phyloP scores from a whole-genome alignment of 2,113 vertebrate genomes.

The Lanius collurio region DNA sequence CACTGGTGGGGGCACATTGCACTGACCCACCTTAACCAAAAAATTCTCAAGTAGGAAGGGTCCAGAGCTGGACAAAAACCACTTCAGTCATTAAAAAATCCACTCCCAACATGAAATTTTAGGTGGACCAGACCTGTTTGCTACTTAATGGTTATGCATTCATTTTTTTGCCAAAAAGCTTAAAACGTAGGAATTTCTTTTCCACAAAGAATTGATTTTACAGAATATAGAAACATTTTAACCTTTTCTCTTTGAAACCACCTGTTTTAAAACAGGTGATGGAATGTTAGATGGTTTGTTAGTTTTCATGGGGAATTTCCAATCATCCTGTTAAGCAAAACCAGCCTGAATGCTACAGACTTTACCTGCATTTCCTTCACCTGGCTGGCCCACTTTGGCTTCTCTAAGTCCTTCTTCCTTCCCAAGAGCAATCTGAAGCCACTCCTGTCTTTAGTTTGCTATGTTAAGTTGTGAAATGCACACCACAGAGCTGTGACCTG shows the following conservation, averaged over 20 bases:
- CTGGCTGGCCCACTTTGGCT: not conserved
- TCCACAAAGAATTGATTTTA: not conserved
- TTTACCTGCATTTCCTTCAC: not conserved
- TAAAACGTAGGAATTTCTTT: not conserved
- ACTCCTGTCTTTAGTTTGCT: not conserved
- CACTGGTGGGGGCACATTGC: fast-evolving
- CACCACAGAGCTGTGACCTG: not conserved
- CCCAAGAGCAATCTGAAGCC: not conserved
- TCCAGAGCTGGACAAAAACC: not conserved
- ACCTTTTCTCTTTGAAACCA: not conserved
- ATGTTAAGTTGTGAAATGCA: not conserved
- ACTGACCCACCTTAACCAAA: not conserved
- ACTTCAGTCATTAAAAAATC: not conserved
- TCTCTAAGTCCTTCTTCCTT: not conserved
- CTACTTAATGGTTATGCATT: not conserved
- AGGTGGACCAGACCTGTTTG: not conserved
- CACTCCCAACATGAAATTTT: not conserved
- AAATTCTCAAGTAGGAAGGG: not conserved
- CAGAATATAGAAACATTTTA: not conserved
- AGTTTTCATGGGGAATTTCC: not conserved
- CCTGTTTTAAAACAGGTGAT: not conserved
- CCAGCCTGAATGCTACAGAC: not conserved
- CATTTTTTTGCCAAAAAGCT: not conserved
- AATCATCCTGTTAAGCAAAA: not conserved
- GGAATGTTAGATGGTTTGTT: not conserved